These are phyloP conservation scores for Rhopalosiphum padi DNA, from an alignment of 1,140 invertebrate genomes.

Conservation along the genomic window DNA sequence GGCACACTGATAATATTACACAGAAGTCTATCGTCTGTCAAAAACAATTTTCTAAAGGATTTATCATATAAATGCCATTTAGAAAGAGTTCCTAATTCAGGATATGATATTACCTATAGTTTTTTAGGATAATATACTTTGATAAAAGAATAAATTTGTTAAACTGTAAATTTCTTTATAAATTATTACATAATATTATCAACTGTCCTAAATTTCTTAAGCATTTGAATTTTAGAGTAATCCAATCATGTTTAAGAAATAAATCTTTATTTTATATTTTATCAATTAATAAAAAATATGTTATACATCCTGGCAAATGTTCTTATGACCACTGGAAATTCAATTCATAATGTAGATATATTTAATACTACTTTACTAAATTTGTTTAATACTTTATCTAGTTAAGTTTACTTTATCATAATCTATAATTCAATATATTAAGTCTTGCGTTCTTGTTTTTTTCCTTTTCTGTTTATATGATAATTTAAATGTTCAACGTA, in stretches of 20 bases:
- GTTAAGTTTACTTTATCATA: no score
- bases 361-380: no score
- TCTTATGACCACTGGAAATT: no score
- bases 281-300: background rate
- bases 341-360: no score
- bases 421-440: no score
- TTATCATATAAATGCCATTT: constrained; percentile 17
- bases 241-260: background rate
- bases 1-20: no score
- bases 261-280: constrained; percentile 27
- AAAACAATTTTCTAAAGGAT: background rate
- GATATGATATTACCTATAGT: background rate
- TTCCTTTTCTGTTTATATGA: no score
- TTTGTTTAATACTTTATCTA: no score
- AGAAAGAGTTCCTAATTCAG: background rate
- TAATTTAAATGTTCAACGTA: no score
- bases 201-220: constrained; percentile 1
- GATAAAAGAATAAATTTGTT: background rate
- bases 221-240: background rate
- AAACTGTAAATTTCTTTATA: constrained; percentile 25
- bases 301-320: no score
- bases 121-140: background rate
- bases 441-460: no score
- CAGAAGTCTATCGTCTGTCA: no score
- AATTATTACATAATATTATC: constrained; percentile 22